Conservation (phyloP, 2,797 vertebrate species). For the Cheirogaleus major region DNA sequence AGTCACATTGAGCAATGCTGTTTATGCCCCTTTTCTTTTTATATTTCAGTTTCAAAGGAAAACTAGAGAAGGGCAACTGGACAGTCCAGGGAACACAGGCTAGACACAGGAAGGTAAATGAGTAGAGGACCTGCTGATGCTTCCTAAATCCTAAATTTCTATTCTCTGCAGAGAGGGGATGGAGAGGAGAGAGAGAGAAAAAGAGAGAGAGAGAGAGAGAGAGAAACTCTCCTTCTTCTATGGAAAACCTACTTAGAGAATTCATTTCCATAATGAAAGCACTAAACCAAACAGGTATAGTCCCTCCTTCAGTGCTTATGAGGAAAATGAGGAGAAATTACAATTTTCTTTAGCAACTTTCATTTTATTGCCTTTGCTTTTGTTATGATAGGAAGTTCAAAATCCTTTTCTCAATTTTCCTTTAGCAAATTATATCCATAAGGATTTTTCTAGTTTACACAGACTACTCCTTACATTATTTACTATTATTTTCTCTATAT, state of each 20-base stretch:
- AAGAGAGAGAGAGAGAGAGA: neutral
- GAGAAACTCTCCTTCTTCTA: neutral
- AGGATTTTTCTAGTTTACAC: neutral
- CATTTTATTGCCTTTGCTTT: conserved; percentile 47
- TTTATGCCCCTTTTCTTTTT: conserved; percentile 40
- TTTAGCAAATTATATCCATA: conserved; percentile 29
- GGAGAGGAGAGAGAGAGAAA: neutral
- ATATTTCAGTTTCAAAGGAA: conserved; percentile 61
- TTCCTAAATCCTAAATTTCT: conserved; percentile 50
- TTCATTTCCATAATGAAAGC: conserved; percentile 71
- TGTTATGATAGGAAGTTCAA: conserved; percentile 49
- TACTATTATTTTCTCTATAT: neutral
- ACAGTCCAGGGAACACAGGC: neutral
- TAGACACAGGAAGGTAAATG: neutral
- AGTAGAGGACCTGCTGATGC: neutral
- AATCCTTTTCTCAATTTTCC: conserved; percentile 37
- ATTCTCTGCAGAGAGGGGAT: neutral
- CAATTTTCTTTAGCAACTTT: conserved; percentile 39
- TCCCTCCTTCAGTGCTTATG: conserved; percentile 39
- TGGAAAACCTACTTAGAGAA: conserved; percentile 63
- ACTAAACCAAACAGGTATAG: conserved; percentile 56
- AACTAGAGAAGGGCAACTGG: conserved; percentile 5
- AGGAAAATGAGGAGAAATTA: conserved; percentile 36
- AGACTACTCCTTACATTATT: neutral
- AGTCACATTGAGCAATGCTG: conserved; percentile 50